phyloP scores from a whole-genome alignment of 2,113 vertebrate genomes.

The Erpornis zantholeuca region DNA sequence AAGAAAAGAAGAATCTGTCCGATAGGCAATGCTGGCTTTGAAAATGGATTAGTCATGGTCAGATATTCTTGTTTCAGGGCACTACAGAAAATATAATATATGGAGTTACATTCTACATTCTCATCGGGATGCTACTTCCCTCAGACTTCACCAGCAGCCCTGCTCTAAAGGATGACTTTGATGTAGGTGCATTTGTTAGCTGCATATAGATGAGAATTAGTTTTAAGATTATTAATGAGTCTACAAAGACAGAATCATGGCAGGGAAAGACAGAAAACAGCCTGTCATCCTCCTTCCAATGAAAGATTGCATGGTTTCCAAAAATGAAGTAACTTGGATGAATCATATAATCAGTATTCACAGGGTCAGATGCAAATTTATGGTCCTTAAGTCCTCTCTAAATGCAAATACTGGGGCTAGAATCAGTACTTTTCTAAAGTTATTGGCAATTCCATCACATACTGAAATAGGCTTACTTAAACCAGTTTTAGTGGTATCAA shows the following conservation, averaged over 20 bases:
- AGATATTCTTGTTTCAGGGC: neutral
- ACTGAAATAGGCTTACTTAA: neutral
- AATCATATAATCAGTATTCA: neutral
- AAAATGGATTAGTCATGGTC: neutral
- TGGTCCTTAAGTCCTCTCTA: neutral
- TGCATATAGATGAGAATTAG: constrained; percentile 18
- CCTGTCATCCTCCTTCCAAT: neutral
- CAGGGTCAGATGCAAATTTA: neutral
- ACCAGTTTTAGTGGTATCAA: neutral
- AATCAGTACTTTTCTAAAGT: neutral
- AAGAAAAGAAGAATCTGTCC: neutral
- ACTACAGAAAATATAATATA: neutral
- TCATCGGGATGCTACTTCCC: neutral
- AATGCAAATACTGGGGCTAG: neutral
- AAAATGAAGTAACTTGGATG: neutral
- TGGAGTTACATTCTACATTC: neutral
- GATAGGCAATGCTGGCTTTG: neutral
- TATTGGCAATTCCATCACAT: neutral
- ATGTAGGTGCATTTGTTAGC: neutral
- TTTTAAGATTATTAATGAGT: constrained; percentile 1
- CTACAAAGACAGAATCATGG: neutral
- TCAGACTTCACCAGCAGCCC: neutral
- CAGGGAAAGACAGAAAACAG: constrained; percentile 7
- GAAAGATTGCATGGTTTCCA: neutral
- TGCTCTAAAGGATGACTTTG: neutral